Percentiles rank a stretch among this genome's conserved stretches.
Evolutionary conservation across 2,113 vertebrate genomes (phyloP).

Genomic region (Etia nguti): DNA sequence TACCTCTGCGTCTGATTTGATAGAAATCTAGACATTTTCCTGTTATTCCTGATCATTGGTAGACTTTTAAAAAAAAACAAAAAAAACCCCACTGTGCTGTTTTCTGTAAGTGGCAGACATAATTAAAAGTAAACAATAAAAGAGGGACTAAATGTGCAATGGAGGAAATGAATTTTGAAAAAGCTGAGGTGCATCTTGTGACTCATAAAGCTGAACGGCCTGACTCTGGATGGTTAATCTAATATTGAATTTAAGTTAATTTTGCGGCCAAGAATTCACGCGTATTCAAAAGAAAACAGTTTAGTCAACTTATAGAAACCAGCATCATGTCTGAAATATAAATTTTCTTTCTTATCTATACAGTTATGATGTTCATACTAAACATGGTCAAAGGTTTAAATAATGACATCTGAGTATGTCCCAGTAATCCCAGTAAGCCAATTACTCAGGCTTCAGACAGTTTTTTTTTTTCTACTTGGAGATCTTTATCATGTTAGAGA

Average conservation of each 20-base stretch:
- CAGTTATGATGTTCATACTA: neutral
- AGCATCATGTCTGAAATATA: neutral
- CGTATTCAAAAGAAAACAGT: neutral
- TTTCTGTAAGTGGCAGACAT: neutral
- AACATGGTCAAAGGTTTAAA: neutral
- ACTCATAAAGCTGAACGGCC: neutral
- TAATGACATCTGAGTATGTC: neutral
- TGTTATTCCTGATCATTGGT: fast-evolving
- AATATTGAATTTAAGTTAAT: neutral
- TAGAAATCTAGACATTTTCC: neutral
- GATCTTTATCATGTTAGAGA: neutral
- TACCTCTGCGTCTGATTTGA: neutral
- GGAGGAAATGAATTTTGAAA: neutral
- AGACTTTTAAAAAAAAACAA: fast-evolving
- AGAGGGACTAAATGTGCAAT: neutral
- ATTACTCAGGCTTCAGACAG: neutral
- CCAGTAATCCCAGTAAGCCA: neutral
- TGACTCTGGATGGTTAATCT: neutral
- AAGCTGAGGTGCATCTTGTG: neutral
- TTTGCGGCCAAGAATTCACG: neutral
- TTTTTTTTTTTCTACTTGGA: neutral
- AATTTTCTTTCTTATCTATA: neutral
- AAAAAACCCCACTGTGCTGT: too few species aligned
- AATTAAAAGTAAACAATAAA: neutral
- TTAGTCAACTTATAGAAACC: neutral